These are phyloP conservation scores for Calameuta idolon DNA, from an alignment of 2,888 invertebrate species.

Conservation along the genomic window DNA sequence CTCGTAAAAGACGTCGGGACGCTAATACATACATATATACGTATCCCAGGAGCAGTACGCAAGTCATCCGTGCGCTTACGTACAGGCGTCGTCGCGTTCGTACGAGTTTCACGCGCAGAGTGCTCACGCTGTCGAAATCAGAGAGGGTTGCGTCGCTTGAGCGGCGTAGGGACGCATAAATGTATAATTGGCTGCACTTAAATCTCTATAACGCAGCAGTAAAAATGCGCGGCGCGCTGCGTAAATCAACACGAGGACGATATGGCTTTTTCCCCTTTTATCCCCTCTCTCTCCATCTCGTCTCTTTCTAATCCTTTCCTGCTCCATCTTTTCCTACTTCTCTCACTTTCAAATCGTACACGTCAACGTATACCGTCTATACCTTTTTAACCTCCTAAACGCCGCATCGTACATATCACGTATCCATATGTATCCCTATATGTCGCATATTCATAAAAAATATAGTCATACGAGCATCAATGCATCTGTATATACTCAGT, in stretches of 20 bases:
- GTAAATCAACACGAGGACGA: conserved; percentile 64
- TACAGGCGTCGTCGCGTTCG: background rate
- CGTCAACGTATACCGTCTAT: background rate
- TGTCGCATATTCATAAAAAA: background rate
- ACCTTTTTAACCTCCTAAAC: conserved; percentile 37
- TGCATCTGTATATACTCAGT: background rate
- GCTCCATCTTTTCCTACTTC: background rate
- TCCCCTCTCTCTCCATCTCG: conserved; percentile 23
- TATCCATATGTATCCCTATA: background rate
- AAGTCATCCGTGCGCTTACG: conserved; percentile 2
- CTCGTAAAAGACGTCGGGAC: conserved; percentile 31
- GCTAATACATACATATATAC: conserved; percentile 6
- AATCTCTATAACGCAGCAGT: conserved; percentile 64
- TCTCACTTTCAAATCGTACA: background rate
- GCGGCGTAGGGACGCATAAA: conserved; percentile 52
- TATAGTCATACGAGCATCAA: background rate
- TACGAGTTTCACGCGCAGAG: conserved; percentile 4
- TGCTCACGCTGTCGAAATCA: conserved; percentile 11
- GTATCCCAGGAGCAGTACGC: conserved; percentile 4
- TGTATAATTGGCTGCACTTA: conserved; percentile 66
- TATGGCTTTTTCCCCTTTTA: conserved; percentile 43
- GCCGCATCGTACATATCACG: conserved; percentile 27
- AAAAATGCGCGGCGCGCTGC: conserved; percentile 60
- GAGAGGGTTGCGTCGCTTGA: conserved; percentile 29
- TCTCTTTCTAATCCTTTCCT: conserved; percentile 9